These are phyloP conservation scores for Pedionomus torquatus DNA, from an alignment of 2,113 vertebrate genomes.

Conservation along the genomic window DNA sequence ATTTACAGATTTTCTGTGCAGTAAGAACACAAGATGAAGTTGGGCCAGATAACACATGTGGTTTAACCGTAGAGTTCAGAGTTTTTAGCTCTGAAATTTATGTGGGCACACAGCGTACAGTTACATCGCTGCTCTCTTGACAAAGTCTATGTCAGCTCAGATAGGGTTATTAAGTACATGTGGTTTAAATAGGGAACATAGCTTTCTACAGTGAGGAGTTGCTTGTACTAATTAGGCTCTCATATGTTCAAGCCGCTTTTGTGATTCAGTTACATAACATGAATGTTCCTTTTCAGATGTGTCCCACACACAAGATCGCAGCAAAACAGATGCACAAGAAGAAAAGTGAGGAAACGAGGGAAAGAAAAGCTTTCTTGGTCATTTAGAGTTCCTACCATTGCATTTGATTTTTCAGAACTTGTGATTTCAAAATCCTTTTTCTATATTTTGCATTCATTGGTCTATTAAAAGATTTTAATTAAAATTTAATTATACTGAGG, in stretches of 20 bases:
- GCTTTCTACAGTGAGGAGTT: not conserved
- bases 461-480: not conserved
- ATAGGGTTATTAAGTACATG: not conserved
- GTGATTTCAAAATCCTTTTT: not conserved
- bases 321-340: not conserved
- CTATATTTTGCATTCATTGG: not conserved
- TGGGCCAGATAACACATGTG: not conserved
- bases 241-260: not conserved
- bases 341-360: not conserved
- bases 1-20: not conserved
- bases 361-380: fast-evolving
- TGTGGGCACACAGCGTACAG: not conserved
- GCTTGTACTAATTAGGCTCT: not conserved
- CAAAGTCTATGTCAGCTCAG: not conserved
- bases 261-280: not conserved
- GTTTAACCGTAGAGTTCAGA: not conserved
- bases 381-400: not conserved
- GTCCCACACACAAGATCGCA: not conserved
- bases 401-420: not conserved
- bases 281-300: not conserved
- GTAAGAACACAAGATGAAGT: not conserved
- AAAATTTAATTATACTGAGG: not conserved
- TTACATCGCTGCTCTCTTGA: not conserved
- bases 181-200: not conserved
- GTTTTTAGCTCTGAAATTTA: not conserved